These are phyloP conservation scores for Ceratina australensis DNA, from an alignment of 1,140 invertebrate species.

Conservation along the genomic window DNA sequence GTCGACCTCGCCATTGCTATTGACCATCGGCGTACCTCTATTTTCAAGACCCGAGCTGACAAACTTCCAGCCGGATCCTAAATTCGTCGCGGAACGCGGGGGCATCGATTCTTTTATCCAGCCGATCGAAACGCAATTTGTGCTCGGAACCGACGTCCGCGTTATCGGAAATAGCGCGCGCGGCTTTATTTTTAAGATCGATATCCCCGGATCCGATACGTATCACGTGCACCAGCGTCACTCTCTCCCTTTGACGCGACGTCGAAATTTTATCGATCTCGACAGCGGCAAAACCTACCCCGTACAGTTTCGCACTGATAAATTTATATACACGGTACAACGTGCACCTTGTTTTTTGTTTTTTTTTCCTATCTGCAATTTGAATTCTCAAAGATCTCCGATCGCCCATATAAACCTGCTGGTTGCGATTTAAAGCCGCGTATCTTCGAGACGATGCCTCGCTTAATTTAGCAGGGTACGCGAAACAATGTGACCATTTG, in stretches of 20 bases:
- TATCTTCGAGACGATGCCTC: slow-evolving; percentile 44
- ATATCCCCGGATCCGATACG: slow-evolving; percentile 17
- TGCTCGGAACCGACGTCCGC: not conserved
- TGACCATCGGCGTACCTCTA: not conserved
- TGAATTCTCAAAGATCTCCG: no score
- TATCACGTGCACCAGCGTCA: not conserved
- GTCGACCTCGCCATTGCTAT: slow-evolving; percentile 17
- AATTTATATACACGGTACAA: no score
- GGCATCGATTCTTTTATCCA: not conserved
- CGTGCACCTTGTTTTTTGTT: no score
- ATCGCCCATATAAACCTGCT: no score
- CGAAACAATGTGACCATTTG: slow-evolving; percentile 62
- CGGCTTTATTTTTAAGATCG: slow-evolving; percentile 43
- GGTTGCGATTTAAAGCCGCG: slow-evolving; percentile 17
- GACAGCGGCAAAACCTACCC: no score
- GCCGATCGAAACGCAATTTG: slow-evolving; percentile 26
- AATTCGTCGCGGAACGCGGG: slow-evolving; percentile 14
- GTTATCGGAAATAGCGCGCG: slow-evolving; percentile 33
- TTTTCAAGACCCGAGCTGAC: slow-evolving; percentile 20
- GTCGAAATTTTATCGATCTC: slow-evolving; percentile 17
- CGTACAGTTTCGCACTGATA: no score
- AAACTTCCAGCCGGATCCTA: slow-evolving; percentile 6
- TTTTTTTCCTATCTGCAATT: no score
- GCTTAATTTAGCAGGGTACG: slow-evolving; percentile 54
- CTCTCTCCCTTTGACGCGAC: not conserved